Evolutionary conservation across 2,888 invertebrate genomes (phyloP), one percentile per base, ranked within the genome.

Genomic region (Odiellus spinosus): DNA sequence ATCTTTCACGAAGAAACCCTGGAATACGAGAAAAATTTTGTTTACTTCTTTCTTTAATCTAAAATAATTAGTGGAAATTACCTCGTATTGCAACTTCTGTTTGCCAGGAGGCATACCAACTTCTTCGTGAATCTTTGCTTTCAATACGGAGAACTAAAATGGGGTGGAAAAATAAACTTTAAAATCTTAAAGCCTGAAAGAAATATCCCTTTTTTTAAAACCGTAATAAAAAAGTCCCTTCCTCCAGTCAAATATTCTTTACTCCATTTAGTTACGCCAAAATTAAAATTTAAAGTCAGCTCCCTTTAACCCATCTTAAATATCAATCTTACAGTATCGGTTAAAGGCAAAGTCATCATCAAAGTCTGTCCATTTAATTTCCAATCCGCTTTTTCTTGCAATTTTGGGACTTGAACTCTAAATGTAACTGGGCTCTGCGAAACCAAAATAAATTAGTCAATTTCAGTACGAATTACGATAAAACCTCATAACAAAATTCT

Each of bases 1-100:
- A 68, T 98, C 96, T 66, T 98, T 98, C 73, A 96, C 86, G 73
- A 96, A 98, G 69, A 96, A 77, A 33, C 95, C 93, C 85, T 93
- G 68, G 17, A 74, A 70, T 42, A n/a, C n/a, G 58, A 56, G 58
- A 62, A 56, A 17, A 55, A 47, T 36, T 17, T 3, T 3, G 14
- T n/a, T 35, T 2, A 35, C 2, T n/a, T 35, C 14, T 35, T 4
- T 35, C 10, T 33, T 33, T 33, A 10, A 46, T 5, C 14, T 21
- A 17, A 52, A 36, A 14, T 45, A 44, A 49, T 33, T 38, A 17
- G 10, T 38, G 38, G 26, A 40, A 56, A 60, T 59, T 56, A 71
- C 91, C 71, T 95, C 95, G 61, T 82, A 84, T 57, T 87, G 84
- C 55, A 98, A 73, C 67, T 98, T 95, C 70, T 98, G 96, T 66